phyloP scores from a whole-genome alignment of 2,888 invertebrate species.

The Ceramica pisi region DNA sequence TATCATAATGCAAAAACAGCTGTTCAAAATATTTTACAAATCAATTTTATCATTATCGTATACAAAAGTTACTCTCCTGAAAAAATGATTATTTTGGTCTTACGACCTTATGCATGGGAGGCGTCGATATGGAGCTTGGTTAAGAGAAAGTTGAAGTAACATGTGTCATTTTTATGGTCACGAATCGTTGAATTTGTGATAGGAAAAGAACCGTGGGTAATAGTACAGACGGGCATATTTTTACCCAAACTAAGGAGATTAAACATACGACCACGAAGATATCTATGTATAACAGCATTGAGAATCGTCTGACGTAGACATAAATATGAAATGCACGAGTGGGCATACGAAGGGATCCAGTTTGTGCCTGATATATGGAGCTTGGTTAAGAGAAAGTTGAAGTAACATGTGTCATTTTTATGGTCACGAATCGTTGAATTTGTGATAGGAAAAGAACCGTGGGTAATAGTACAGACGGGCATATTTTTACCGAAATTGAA shows the following conservation, averaged over 20 bases:
- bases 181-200: slow-evolving; percentile 53
- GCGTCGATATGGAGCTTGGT: slow-evolving; percentile 56
- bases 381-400: slow-evolving; percentile 60
- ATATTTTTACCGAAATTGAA: slow-evolving; percentile 60
- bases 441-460: slow-evolving; percentile 56
- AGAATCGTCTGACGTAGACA: slow-evolving; percentile 56
- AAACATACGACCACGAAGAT: slow-evolving; percentile 36
- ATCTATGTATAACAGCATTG: slow-evolving; percentile 50
- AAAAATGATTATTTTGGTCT: too few relatives aligned
- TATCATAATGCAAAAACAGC: too few relatives aligned
- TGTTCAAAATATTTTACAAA: too few relatives aligned
- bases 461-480: slow-evolving; percentile 55
- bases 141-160: slow-evolving; percentile 62
- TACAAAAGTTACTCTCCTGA: too few relatives aligned
- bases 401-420: slow-evolving; percentile 68
- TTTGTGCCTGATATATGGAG: slow-evolving; percentile 62
- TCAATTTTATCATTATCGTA: too few relatives aligned
- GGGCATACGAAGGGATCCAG: slow-evolving; percentile 60
- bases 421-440: slow-evolving; percentile 49
- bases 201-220: slow-evolving; percentile 58
- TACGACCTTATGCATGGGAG: too few relatives aligned
- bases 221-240: slow-evolving; percentile 51
- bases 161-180: slow-evolving; percentile 68
- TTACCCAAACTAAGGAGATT: slow-evolving; percentile 48
- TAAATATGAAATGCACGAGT: slow-evolving; percentile 69